Conservation (phyloP, 2,888 invertebrate genomes). For the Lepidochitona cinerea region DNA sequence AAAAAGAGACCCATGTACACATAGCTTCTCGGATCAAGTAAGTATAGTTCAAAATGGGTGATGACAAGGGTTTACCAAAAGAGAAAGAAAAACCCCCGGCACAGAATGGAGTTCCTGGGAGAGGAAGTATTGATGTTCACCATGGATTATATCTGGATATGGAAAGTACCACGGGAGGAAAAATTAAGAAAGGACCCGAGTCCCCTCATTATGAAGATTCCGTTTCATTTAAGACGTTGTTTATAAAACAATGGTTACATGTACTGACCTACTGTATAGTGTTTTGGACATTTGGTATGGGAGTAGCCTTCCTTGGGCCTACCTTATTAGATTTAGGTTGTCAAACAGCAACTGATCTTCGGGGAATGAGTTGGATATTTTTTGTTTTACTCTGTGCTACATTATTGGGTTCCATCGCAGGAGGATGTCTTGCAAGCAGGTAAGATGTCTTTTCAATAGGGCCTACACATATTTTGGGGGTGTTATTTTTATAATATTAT, state of each 20-base stretch:
- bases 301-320: constrained; percentile 73
- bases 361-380: constrained; percentile 72
- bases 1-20: too few species aligned
- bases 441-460: too few species aligned
- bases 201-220: constrained; percentile 3
- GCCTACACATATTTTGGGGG: too few species aligned
- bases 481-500: too few species aligned
- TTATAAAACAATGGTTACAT: constrained; percentile 65
- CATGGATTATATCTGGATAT: neutral
- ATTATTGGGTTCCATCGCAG: constrained; percentile 71
- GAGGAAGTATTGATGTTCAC: neutral
- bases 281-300: constrained; percentile 73
- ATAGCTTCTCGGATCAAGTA: too few species aligned
- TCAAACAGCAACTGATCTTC: constrained; percentile 69
- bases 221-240: neutral
- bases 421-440: constrained; percentile 70
- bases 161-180: neutral
- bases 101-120: neutral
- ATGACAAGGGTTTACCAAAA: neutral
- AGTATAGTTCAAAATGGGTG: neutral
- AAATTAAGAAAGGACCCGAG: neutral
- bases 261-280: constrained; percentile 71
- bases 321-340: constrained; percentile 72
- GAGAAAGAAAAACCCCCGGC: neutral
- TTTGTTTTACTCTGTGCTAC: constrained; percentile 72